A percentile compares a stretch with the other conserved stretches of the same genome.
phyloP scores from a whole-genome alignment of 2,113 vertebrate species.

The Saguinus midas region DNA sequence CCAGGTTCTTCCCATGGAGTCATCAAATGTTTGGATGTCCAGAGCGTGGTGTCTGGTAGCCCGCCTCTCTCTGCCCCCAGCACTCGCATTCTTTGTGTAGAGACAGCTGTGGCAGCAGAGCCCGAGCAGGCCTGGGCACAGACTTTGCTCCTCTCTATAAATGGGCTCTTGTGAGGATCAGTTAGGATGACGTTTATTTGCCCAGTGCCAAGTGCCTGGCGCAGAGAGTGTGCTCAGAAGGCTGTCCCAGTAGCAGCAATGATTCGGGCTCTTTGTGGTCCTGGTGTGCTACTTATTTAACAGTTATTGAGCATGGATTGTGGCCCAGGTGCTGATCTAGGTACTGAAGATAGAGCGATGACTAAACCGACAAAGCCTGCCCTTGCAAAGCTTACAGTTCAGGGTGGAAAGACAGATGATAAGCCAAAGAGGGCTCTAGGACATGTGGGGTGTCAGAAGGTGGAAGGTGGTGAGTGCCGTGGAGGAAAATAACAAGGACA shows the following conservation, averaged over 20 bases:
- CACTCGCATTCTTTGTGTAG: neutral
- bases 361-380: neutral
- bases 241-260: neutral
- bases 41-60: neutral
- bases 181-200: accelerated
- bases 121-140: neutral
- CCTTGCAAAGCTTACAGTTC: accelerated
- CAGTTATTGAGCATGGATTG: accelerated
- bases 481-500: neutral
- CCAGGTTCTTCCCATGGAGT: neutral
- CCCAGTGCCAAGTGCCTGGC: neutral
- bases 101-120: neutral
- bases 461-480: neutral
- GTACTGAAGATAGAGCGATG: neutral
- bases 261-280: neutral
- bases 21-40: neutral
- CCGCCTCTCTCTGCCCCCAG: neutral
- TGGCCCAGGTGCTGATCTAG: neutral
- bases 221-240: neutral
- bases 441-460: neutral
- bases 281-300: neutral
- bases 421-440: no score
- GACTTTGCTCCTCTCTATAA: neutral
- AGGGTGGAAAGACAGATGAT: neutral
- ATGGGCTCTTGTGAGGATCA: neutral